Base-by-base conservation (phyloP, 2,113 vertebrate genomes). In the Eulemur rufifrons region DNA sequence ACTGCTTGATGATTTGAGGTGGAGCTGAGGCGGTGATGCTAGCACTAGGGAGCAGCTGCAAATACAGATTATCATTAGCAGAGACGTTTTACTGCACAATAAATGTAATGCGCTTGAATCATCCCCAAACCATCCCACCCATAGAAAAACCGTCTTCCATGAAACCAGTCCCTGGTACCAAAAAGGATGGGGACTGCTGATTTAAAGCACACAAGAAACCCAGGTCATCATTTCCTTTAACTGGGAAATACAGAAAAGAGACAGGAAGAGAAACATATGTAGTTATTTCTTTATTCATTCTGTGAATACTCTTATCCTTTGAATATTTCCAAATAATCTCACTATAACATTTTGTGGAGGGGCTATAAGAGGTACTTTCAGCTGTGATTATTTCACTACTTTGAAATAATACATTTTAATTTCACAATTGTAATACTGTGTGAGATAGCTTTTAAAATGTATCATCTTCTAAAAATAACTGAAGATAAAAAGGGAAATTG, bases 391-490 rank as follows among this genome's bases (percentile, higher is more conserved):
- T 91, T 91, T 82, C 54, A 85, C 17, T 87, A 39, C 42, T 63
- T 66, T 66, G 13, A 68, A 89, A 47, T 50, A 56, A 59, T 47
- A 86, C 17, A 39, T 61, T 96, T 94, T 89, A 81, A 95, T 50
- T 88, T 85, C 71, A 94, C 34, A 17, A 73, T 47, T 85, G 10
- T 47, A 86, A 78, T 61, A 89, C 8, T 68, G 32, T 27, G 6
- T 89, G 69, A 83, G 27, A 45, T 5, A 81, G 25, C 9, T 69
- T 92, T 91, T 69, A 61, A 81, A 94, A 90, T n/a, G 4, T n/a
- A 64, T 34, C 39, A 95, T 66, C 39, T 90, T 88, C 90, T 42
- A 39, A 96, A 96, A 95, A 90, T 87, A 47, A 69, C 14, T 61
- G 18, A 95, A 11, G 13, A 88, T 13, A 96, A 96, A 94, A 86